Conservation (phyloP, 2,113 vertebrate genomes). For the Columbina picui region DNA sequence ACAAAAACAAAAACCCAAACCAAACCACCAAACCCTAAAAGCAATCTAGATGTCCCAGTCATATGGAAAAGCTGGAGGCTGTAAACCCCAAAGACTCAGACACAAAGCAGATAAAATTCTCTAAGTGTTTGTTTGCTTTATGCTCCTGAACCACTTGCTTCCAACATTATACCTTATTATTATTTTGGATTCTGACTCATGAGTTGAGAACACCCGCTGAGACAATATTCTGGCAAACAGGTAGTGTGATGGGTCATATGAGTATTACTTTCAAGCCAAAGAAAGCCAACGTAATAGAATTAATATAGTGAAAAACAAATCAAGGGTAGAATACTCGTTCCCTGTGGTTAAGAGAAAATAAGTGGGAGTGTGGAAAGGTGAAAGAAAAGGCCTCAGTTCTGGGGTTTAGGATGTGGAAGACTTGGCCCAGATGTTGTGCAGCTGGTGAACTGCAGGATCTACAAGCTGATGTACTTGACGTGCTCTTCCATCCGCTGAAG, state of each 20-base stretch:
- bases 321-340: constrained; percentile 6
- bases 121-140: background rate
- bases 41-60: fast-evolving
- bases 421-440: background rate
- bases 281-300: constrained; percentile 15
- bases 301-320: constrained; percentile 11
- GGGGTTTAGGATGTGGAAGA: background rate
- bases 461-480: background rate
- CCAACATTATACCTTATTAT: background rate
- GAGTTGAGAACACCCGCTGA: background rate
- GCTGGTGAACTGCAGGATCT: background rate
- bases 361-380: constrained; percentile 9
- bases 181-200: constrained; percentile 1
- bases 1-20: background rate
- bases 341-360: constrained; percentile 36
- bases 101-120: background rate
- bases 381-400: background rate
- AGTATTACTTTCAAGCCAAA: constrained; percentile 52
- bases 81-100: background rate
- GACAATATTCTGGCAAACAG: constrained; percentile 34
- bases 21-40: background rate
- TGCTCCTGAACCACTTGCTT: background rate
- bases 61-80: background rate
- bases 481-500: background rate
- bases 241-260: constrained; percentile 61